Conservation (phyloP, 2,888 invertebrate genomes). For the Masnerella sp. region DNA sequence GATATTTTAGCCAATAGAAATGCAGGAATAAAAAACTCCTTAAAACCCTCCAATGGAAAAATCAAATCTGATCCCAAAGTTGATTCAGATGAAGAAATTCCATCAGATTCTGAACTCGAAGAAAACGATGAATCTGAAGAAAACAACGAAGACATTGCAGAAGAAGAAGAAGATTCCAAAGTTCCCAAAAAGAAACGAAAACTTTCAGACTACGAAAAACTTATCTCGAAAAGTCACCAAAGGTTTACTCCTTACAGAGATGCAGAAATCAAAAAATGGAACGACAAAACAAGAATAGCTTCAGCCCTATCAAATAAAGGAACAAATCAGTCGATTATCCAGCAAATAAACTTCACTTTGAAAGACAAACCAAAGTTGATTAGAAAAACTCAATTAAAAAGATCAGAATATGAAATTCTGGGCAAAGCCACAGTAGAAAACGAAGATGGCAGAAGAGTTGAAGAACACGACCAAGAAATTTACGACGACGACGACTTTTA, state of each 20-base stretch:
- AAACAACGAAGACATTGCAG: constrained; percentile 57
- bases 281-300: constrained; percentile 91
- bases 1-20: constrained; percentile 81
- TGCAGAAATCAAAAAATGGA: constrained; percentile 93
- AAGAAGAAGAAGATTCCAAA: constrained; percentile 77
- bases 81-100: constrained; percentile 80
- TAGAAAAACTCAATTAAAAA: constrained; percentile 87
- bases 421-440: constrained; percentile 79
- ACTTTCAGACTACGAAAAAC: constrained; percentile 80
- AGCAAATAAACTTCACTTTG: constrained; percentile 92
- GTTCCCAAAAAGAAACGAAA: constrained; percentile 49
- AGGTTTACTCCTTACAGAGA: constrained; percentile 85
- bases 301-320: constrained; percentile 82
- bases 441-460: constrained; percentile 75
- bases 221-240: constrained; percentile 81
- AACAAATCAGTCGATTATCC: constrained; percentile 82
- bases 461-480: constrained; percentile 87
- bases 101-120: constrained; percentile 80
- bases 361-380: constrained; percentile 87
- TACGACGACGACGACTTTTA: constrained; percentile 99
- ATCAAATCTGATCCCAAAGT: constrained; percentile 71
- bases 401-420: constrained; percentile 85
- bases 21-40: constrained; percentile 85
- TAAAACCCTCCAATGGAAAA: too few relatives aligned
- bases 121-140: constrained; percentile 76